Percentiles rank a stretch among this genome's conserved stretches.
Evolutionary conservation across 1,140 invertebrate species (phyloP).

Genomic region (Macrobrachium rosenbergii): DNA sequence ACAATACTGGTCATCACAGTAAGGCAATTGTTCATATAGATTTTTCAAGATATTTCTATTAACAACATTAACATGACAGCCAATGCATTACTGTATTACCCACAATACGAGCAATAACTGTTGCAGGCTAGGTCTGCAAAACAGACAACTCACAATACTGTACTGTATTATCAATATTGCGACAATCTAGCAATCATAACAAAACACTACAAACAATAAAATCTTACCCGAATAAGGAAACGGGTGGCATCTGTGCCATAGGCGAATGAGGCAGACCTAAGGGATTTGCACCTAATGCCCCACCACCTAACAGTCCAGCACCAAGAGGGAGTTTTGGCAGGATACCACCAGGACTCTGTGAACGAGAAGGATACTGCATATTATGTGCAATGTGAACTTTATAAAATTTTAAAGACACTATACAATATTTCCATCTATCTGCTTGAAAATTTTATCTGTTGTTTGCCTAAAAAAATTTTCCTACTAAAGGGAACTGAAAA

Average conservation of each 20-base stretch:
- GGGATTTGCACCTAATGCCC: constrained; percentile 48
- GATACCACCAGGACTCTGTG: constrained; percentile 34
- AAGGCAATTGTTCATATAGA: no score
- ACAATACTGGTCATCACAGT: no score
- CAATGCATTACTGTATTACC: background rate
- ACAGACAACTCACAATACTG: no score
- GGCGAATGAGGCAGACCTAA: constrained; percentile 60
- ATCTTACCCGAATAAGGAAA: constrained; percentile 60
- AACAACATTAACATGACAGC: background rate
- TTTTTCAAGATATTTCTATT: no score
- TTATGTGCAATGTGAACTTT: constrained; percentile 29
- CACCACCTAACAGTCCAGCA: constrained; percentile 25
- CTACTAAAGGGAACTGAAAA: no score
- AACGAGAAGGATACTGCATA: constrained; percentile 43
- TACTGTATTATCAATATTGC: no score
- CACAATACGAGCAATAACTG: no score
- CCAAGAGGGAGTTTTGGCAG: constrained; percentile 47
- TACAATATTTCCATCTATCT: no score
- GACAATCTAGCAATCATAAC: background rate
- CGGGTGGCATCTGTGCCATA: constrained; percentile 60
- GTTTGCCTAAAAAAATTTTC: background rate
- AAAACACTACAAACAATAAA: no score
- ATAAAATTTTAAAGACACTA: background rate
- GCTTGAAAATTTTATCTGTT: background rate
- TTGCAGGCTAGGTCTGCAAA: no score